Percentiles rank a stretch among this genome's conserved stretches.
These are phyloP conservation scores for Cynaeus angustus DNA, from an alignment of 2,888 invertebrate species.

Conservation along the genomic window DNA sequence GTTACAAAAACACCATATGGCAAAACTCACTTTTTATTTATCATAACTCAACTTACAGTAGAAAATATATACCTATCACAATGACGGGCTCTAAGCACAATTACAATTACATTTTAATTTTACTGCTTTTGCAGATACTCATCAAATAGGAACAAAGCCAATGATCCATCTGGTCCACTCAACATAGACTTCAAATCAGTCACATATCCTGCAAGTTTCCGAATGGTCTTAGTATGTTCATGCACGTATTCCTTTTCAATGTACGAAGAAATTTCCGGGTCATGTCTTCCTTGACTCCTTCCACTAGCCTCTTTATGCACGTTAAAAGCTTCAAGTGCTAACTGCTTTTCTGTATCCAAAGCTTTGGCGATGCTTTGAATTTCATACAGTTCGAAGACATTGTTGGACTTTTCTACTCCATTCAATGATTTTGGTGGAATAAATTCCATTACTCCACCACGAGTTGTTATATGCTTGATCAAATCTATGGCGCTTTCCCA, in stretches of 20 bases:
- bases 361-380: constrained; percentile 83
- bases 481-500: constrained; percentile 84
- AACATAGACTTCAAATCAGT: constrained; percentile 82
- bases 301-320: constrained; percentile 80
- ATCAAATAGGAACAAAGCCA: constrained; percentile 84
- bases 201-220: constrained; percentile 83
- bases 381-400: constrained; percentile 78
- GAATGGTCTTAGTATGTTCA: constrained; percentile 79
- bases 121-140: constrained; percentile 74
- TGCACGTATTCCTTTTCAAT: constrained; percentile 85
- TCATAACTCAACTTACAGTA: constrained; percentile 35
- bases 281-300: constrained; percentile 75
- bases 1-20: not conserved
- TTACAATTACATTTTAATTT: constrained; percentile 39
- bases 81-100: constrained; percentile 20
- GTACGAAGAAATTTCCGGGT: constrained; percentile 83
- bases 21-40: constrained; percentile 26
- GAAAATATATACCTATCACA: constrained; percentile 36
- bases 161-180: constrained; percentile 75
- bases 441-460: constrained; percentile 80
- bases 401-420: constrained; percentile 63
- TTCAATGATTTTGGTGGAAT: constrained; percentile 49
- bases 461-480: constrained; percentile 85
- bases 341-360: constrained; percentile 83
- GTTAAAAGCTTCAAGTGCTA: constrained; percentile 79